Evolutionary conservation across 1,140 invertebrate genomes (phyloP).

Genomic region (Aphelinus atriplicis): DNA sequence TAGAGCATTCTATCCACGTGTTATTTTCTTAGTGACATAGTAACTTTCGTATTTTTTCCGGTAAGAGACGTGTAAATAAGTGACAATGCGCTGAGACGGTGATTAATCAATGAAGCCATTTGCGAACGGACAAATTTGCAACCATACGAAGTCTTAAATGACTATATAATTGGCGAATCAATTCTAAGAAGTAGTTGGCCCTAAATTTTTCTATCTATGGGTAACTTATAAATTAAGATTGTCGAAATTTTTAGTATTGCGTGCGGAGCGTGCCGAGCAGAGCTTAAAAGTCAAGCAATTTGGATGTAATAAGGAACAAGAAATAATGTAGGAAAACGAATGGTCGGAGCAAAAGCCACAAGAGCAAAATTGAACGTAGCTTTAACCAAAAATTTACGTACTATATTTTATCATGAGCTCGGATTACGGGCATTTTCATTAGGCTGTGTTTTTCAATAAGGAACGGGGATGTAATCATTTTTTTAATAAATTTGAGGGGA

Average conservation of each 20-base stretch:
- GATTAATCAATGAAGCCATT: not conserved
- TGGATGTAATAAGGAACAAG: slow-evolving; percentile 4
- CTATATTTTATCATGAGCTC: slow-evolving; percentile 43
- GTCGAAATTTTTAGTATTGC: no score
- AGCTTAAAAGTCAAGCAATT: slow-evolving; percentile 29
- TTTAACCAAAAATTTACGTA: slow-evolving; percentile 43
- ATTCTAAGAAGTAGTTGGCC: no score
- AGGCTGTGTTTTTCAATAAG: slow-evolving; percentile 61
- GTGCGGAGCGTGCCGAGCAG: not conserved
- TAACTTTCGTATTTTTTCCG: not conserved
- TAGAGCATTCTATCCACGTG: not conserved
- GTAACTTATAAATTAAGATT: no score
- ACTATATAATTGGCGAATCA: no score
- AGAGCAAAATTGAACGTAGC: slow-evolving; percentile 42
- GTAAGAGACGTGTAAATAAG: not conserved
- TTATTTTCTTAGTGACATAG: slow-evolving; percentile 5
- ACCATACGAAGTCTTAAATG: no score
- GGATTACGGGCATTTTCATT: slow-evolving; percentile 62
- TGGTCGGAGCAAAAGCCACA: slow-evolving; percentile 33
- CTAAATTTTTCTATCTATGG: no score
- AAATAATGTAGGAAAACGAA: slow-evolving; percentile 30
- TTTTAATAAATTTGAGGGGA: slow-evolving; percentile 8
- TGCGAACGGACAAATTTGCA: no score
- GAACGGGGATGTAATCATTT: not conserved
- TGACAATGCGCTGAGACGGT: slow-evolving; percentile 1